Conservation (phyloP, 1,140 invertebrate species). For the Drosophila triauraria region DNA sequence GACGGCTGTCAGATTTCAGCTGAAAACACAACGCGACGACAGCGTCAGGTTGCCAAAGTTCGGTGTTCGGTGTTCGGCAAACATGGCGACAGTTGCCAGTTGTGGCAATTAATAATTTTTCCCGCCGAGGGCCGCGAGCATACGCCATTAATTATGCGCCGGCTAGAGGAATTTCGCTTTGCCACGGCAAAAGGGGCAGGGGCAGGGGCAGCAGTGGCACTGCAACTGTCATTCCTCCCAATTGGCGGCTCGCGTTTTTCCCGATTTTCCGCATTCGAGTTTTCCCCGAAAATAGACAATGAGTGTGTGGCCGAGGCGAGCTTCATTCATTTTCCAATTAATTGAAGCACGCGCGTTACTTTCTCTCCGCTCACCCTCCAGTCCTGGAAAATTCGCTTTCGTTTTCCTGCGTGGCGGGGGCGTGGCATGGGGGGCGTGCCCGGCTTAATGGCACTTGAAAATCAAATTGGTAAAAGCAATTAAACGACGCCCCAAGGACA, state of each 20-base stretch:
- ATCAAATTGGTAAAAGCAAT: conserved; percentile 85
- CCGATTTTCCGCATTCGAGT: conserved; percentile 32
- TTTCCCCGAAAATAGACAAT: conserved; percentile 69
- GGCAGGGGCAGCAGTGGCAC: background rate
- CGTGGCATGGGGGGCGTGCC: conserved; percentile 54
- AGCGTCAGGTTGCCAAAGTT: conserved; percentile 68
- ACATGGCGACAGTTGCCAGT: conserved; percentile 83
- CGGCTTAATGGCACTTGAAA: conserved; percentile 85
- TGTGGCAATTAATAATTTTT: conserved; percentile 84
- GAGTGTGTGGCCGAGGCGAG: conserved; percentile 19
- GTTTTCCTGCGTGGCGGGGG: conserved; percentile 44
- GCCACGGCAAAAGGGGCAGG: background rate
- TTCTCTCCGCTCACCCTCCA: conserved; percentile 59
- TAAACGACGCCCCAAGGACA: conserved; percentile 85
- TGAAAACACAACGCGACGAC: conserved; percentile 74
- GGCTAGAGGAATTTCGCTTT: conserved; percentile 46
- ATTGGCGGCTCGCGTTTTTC: conserved; percentile 11
- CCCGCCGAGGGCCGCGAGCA: conserved; percentile 49
- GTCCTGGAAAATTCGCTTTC: conserved; percentile 55
- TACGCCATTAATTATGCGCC: conserved; percentile 75
- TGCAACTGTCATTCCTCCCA: conserved; percentile 45
- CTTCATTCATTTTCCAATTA: conserved; percentile 83
- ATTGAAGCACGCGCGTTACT: conserved; percentile 81
- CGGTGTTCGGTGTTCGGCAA: conserved; percentile 51
- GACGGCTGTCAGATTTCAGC: conserved; percentile 64